These are phyloP conservation scores for Coronaproctus castanopsis DNA, from an alignment of 2,888 invertebrate genomes.

Conservation along the genomic window DNA sequence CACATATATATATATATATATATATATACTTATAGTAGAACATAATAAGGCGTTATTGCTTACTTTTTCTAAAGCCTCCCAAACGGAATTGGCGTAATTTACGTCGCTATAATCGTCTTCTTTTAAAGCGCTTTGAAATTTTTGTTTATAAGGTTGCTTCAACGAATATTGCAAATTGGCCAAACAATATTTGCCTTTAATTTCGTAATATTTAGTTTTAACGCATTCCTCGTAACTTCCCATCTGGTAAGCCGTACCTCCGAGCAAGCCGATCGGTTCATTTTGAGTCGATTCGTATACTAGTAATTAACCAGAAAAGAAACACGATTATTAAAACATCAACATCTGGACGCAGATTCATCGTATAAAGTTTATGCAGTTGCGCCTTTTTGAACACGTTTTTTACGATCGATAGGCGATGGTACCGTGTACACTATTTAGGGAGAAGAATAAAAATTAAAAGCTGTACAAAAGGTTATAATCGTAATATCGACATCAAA, in stretches of 20 bases:
- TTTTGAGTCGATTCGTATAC: constrained; percentile 54
- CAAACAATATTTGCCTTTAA: constrained; percentile 30
- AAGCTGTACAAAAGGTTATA: too few relatives aligned
- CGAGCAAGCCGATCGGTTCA: constrained; percentile 45
- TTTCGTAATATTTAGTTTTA: constrained; percentile 17
- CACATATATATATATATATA: too few relatives aligned
- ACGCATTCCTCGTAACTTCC: constrained; percentile 54
- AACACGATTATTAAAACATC: too few relatives aligned
- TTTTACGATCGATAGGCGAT: too few relatives aligned
- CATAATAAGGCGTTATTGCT: not conserved
- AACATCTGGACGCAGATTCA: too few relatives aligned
- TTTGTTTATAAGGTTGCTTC: not conserved
- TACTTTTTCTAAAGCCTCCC: constrained; percentile 13
- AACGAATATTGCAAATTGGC: constrained; percentile 26
- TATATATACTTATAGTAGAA: too few relatives aligned
- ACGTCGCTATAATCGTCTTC: constrained; percentile 2
- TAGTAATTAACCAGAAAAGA: too few relatives aligned
- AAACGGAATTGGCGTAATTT: constrained; percentile 9
- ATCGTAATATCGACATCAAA: too few relatives aligned
- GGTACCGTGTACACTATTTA: too few relatives aligned
- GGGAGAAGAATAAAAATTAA: too few relatives aligned
- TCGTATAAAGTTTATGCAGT: too few relatives aligned
- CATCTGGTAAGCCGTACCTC: constrained; percentile 44
- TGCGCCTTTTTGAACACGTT: too few relatives aligned
- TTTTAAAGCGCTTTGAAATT: not conserved